Percentiles rank a stretch among this genome's conserved stretches.
phyloP scores from a whole-genome alignment of 2,888 invertebrate species.

The Rhaphigaster nebulosa region DNA sequence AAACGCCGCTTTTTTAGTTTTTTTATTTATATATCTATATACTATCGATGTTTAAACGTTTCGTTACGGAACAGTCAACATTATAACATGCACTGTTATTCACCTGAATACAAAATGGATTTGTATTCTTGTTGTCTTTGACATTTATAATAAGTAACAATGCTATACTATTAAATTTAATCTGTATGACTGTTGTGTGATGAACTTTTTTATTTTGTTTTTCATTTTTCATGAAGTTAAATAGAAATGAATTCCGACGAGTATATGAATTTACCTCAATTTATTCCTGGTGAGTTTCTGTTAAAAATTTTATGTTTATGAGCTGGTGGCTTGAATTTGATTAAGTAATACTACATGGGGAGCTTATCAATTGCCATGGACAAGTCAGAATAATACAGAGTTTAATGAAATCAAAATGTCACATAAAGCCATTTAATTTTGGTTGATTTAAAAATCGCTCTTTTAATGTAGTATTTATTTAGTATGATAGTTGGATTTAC shows the following conservation, averaged over 20 bases:
- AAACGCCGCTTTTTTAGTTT: background rate
- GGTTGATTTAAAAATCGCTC: background rate
- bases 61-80: slow-evolving; percentile 16
- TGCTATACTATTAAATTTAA: background rate
- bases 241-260: slow-evolving; percentile 13
- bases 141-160: background rate
- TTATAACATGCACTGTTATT: slow-evolving; percentile 31
- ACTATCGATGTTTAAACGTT: background rate
- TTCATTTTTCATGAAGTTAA: background rate
- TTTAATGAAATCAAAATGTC: background rate
- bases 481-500: background rate
- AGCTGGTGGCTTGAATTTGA: background rate
- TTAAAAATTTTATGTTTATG: background rate
- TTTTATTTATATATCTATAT: background rate
- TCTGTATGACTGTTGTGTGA: background rate
- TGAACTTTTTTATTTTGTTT: background rate
- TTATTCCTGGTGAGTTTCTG: slow-evolving; percentile 35
- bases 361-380: background rate
- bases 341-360: background rate
- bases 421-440: background rate
- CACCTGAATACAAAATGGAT: slow-evolving; percentile 7
- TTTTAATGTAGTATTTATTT: background rate
- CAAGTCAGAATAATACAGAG: background rate
- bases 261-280: slow-evolving; percentile 28
- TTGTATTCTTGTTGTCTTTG: background rate